phyloP scores from a whole-genome alignment of 2,797 vertebrate species.

The Streptopelia turtur region DNA sequence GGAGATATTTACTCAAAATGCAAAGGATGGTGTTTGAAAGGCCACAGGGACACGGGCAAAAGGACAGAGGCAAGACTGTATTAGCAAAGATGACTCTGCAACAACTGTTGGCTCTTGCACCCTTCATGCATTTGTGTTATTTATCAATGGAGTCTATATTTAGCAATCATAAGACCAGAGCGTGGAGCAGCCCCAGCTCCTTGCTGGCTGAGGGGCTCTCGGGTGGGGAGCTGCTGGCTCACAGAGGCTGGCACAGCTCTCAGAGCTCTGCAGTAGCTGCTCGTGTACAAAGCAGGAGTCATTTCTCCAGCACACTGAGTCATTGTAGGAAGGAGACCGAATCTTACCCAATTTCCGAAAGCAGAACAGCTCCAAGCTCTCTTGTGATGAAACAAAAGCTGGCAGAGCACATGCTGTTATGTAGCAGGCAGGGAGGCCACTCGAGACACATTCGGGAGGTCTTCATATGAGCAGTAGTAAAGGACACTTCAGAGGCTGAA shows the following conservation, averaged over 20 bases:
- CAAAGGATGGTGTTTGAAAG: not conserved
- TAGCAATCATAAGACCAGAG: slow-evolving; percentile 9
- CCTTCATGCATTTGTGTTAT: not conserved
- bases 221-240: not conserved
- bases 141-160: slow-evolving; percentile 35
- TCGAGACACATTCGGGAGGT: slow-evolving; percentile 44
- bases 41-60: not conserved
- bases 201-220: not conserved
- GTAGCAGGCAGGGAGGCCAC: slow-evolving; percentile 31
- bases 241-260: slow-evolving; percentile 11
- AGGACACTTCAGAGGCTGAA: slow-evolving; percentile 54
- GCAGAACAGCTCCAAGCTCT: slow-evolving; percentile 31
- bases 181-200: not conserved
- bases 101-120: not conserved
- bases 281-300: not conserved
- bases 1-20: not conserved
- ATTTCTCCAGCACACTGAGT: slow-evolving; percentile 46
- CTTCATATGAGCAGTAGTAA: slow-evolving; percentile 33
- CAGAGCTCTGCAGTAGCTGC: not conserved
- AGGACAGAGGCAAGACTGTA: not conserved
- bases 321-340: slow-evolving; percentile 38
- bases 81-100: not conserved
- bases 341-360: slow-evolving; percentile 52
- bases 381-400: slow-evolving; percentile 41
- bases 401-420: slow-evolving; percentile 18